Base-by-base conservation (phyloP, 2,113 vertebrate species). In the Cariama cristata region DNA sequence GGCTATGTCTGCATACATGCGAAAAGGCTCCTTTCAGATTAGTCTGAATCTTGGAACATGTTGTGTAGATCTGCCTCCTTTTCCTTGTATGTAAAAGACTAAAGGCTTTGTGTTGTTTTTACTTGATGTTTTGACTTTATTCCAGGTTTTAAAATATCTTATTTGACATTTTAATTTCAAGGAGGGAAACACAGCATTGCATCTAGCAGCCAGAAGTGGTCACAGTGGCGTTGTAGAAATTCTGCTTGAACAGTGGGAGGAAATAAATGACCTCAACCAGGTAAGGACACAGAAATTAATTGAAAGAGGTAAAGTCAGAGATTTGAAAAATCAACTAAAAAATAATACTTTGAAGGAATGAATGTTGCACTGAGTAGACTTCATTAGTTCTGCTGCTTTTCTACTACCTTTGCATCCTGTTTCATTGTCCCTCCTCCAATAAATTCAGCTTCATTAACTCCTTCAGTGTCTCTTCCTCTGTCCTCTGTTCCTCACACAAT, bases 141-240 rank as follows among this genome's bases (percentile, higher is more conserved):
- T 87, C 24, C 73, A 45, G 1, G 14, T 76, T 85, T 62, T 86
- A 77, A 85, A 90, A 50, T 77, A 52, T 9, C 3, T 69, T 85
- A 47, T 64, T 55, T 24, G 9, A 21, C 32, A 16, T 75, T 95
- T 60, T 95, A 12, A 93, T 85, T 97, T 96, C 47, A 97, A 99
- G 99, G 98, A 98, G 26, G 99, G 99, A 82, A 99, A 99, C 95
- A 99, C 99, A 9, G 99, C 99, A 68, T 95, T 99, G 82, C 99
- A 99, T 94, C 98, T 99, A 73, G 98, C 99, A 93, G 99, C 99
- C 47, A 98, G 93, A 96, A 98, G 98, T 38, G 99, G 99, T 73
- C 99, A 99, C 86, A 87, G 88, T 32, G 93, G 98, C 26, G 98
- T 85, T 0, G 67, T 99, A 73, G 96, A 98, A 67, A 96, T 98